A percentile compares a stretch with the other conserved stretches of the same genome.
These are phyloP conservation scores for Folsomia manolachei DNA, from an alignment of 2,888 invertebrate genomes.

Conservation along the genomic window DNA sequence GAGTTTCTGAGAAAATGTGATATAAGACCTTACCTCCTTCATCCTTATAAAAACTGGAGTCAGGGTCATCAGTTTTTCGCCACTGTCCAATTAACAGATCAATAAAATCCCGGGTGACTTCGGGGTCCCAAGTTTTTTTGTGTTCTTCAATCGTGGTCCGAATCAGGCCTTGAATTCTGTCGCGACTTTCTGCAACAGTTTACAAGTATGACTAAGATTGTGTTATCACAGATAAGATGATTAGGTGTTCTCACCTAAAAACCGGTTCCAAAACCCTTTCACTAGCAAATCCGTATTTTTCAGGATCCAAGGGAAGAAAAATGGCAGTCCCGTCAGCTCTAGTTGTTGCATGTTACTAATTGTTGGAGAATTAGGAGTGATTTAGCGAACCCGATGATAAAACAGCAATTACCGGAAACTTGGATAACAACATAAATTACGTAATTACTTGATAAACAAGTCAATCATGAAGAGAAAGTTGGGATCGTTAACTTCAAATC, in stretches of 20 bases:
- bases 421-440: neutral
- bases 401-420: too few relatives aligned
- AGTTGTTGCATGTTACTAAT: slow-evolving; percentile 42
- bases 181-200: slow-evolving; percentile 37
- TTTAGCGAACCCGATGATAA: too few relatives aligned
- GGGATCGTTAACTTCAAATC: slow-evolving; percentile 48
- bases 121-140: slow-evolving; percentile 39
- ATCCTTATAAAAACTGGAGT: slow-evolving; percentile 46
- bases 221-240: too few relatives aligned
- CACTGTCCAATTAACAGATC: slow-evolving; percentile 44
- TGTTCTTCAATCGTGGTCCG: slow-evolving; percentile 42
- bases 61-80: slow-evolving; percentile 41
- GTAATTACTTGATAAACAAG: slow-evolving; percentile 43
- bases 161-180: slow-evolving; percentile 43
- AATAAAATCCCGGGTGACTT: slow-evolving; percentile 43
- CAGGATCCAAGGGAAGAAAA: slow-evolving; percentile 47
- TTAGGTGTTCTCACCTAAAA: too few relatives aligned
- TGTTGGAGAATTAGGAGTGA: too few relatives aligned
- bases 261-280: slow-evolving; percentile 49
- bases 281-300: slow-evolving; percentile 43
- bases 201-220: too few relatives aligned
- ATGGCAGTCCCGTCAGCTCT: slow-evolving; percentile 42
- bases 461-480: slow-evolving; percentile 45
- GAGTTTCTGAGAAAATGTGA: neutral
- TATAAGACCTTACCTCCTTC: slow-evolving; percentile 43